phyloP scores from a whole-genome alignment of 2,113 vertebrate species.

The Dolichotis patagonum region DNA sequence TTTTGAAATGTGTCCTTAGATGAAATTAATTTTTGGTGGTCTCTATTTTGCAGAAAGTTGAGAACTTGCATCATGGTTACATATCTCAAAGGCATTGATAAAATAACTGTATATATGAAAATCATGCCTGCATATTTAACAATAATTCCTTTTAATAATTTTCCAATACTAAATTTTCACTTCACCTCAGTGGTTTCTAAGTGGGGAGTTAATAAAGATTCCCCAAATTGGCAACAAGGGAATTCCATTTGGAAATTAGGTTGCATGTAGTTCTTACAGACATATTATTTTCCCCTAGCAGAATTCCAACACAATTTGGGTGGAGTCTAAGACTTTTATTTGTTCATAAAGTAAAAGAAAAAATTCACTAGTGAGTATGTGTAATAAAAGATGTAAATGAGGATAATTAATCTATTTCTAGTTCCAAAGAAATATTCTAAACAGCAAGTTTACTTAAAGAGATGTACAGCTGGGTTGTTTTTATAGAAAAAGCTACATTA shows the following conservation, averaged over 20 bases:
- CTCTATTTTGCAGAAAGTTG: constrained; percentile 35
- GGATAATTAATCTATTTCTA: not conserved
- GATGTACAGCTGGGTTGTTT: not conserved
- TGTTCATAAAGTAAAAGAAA: constrained; percentile 46
- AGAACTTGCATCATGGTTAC: not conserved
- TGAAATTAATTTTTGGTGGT: constrained; percentile 31
- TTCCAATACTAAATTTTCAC: constrained; percentile 41
- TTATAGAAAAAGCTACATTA: not conserved
- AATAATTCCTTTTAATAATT: constrained; percentile 4
- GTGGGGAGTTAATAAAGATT: constrained; percentile 24
- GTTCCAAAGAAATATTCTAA: not conserved
- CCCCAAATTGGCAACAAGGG: constrained; percentile 4
- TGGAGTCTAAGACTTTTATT: constrained; percentile 45
- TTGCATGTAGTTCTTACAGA: not conserved
- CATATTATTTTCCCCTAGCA: constrained; percentile 42
- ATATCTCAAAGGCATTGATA: not conserved
- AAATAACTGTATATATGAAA: not conserved
- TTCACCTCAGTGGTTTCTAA: constrained; percentile 6
- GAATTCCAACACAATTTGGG: constrained; percentile 10
- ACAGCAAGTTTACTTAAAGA: not conserved
- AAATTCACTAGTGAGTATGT: not conserved
- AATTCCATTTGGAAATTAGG: constrained; percentile 59
- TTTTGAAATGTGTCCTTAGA: constrained; percentile 50
- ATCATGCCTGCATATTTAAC: not conserved
- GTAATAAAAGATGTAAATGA: constrained; percentile 35